Conservation (phyloP, 2,797 vertebrate genomes). For the Clarias platycephalus region DNA sequence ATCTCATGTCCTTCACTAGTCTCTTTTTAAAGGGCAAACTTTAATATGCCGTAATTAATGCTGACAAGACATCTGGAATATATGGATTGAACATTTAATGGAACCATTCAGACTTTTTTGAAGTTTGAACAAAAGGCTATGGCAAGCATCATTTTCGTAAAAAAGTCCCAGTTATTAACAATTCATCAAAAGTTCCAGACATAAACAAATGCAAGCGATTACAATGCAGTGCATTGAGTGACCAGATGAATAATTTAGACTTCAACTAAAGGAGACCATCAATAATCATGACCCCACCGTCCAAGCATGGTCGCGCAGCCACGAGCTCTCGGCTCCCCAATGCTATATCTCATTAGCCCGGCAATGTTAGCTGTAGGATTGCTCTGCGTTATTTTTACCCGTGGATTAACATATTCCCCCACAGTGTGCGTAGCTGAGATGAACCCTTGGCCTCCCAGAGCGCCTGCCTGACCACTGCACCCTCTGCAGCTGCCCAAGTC, state of each 20-base stretch:
- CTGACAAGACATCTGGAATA: constrained; percentile 58
- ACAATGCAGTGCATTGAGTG: constrained; percentile 25
- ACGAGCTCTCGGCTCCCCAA: constrained; percentile 13
- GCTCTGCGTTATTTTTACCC: constrained; percentile 53
- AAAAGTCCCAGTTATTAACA: constrained; percentile 16
- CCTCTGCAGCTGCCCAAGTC: constrained; percentile 69
- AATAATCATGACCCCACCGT: constrained; percentile 38
- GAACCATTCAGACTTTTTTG: constrained; percentile 43
- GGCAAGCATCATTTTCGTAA: constrained; percentile 1
- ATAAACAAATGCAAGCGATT: constrained; percentile 32
- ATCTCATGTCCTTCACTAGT: constrained; percentile 52
- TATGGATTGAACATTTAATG: constrained; percentile 58
- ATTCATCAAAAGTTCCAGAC: background rate
- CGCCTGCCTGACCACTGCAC: constrained; percentile 52
- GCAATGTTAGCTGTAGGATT: constrained; percentile 50
- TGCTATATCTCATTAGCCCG: constrained; percentile 54
- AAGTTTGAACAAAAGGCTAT: constrained; percentile 52
- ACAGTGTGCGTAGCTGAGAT: constrained; percentile 33
- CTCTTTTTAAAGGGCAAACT: constrained; percentile 57
- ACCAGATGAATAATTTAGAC: constrained; percentile 44
- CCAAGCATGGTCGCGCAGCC: constrained; percentile 18
- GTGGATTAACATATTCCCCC: constrained; percentile 51
- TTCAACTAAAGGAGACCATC: constrained; percentile 33
- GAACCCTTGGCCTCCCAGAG: constrained; percentile 58
- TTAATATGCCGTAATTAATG: constrained; percentile 59